phyloP scores from a whole-genome alignment of 2,113 vertebrate species.

The Nestor notabilis region DNA sequence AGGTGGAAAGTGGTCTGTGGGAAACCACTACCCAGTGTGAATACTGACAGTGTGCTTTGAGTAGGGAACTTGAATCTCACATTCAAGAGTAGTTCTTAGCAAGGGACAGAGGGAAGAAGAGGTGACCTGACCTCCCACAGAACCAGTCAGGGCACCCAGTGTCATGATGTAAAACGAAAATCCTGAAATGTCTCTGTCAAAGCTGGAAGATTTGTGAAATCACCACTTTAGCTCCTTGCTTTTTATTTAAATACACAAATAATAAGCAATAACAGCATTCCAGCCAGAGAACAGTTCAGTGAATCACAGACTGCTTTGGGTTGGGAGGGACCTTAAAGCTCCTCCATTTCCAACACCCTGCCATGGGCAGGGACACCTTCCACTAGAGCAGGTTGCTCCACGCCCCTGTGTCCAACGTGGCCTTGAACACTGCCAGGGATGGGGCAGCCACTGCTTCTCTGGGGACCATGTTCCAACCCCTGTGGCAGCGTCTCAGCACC shows the following conservation, averaged over 20 bases:
- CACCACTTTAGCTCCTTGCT: neutral
- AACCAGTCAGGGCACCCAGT: neutral
- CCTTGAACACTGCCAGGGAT: neutral
- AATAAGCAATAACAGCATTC: neutral
- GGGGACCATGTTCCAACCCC: no score
- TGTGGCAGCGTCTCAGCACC: no score
- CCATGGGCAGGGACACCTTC: neutral
- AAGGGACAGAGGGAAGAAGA: neutral
- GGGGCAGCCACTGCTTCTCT: neutral
- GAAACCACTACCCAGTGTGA: accelerated
- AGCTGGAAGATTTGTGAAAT: neutral
- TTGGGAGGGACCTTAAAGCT: neutral
- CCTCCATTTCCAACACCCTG: neutral
- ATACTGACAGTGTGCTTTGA: neutral
- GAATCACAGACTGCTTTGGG: neutral
- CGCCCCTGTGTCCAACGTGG: neutral
- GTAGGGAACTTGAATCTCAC: neutral
- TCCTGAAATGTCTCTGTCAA: neutral
- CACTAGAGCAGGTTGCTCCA: neutral
- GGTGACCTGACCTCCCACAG: neutral
- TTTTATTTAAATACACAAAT: neutral
- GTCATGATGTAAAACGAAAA: neutral
- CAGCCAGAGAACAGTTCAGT: neutral
- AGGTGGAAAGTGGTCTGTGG: neutral
- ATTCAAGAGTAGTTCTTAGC: neutral